phyloP scores from a whole-genome alignment of 2,888 invertebrate species.

The Taphrorychus bicolor region DNA sequence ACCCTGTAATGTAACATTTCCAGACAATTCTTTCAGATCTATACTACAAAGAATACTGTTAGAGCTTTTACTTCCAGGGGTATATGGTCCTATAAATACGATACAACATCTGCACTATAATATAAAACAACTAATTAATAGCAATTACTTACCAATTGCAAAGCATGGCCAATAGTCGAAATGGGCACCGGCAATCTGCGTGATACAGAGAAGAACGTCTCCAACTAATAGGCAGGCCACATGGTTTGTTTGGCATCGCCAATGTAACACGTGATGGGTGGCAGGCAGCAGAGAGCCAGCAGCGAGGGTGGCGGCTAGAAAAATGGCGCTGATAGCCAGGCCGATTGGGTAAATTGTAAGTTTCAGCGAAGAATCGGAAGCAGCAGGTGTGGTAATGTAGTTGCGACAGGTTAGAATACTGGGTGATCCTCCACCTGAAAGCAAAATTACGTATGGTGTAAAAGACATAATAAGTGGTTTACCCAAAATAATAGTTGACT shows the following conservation, averaged over 20 bases:
- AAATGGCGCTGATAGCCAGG: conserved; percentile 80
- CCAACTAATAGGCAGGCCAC: conserved; percentile 83
- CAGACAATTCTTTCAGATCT: too few species aligned
- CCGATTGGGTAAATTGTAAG: conserved; percentile 80
- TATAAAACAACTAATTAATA: background rate
- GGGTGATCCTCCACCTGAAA: conserved; percentile 44
- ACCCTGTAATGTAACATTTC: too few species aligned
- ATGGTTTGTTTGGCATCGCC: conserved; percentile 89
- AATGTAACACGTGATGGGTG: conserved; percentile 86
- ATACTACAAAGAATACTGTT: too few species aligned
- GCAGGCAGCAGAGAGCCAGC: conserved; percentile 82
- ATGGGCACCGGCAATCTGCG: conserved; percentile 71
- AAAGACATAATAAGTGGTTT: too few species aligned
- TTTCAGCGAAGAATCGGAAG: conserved; percentile 61
- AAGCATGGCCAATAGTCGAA: conserved; percentile 70
- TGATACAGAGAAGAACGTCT: conserved; percentile 78
- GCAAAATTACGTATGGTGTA: background rate
- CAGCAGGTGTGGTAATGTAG: conserved; percentile 58
- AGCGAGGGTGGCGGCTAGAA: conserved; percentile 80
- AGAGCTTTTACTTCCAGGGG: too few species aligned
- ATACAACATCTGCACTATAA: background rate
- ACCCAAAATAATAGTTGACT: too few species aligned
- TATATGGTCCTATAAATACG: too few species aligned
- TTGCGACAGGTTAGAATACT: conserved; percentile 71
- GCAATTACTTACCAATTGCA: conserved; percentile 69